Conservation (phyloP, 2,797 vertebrate genomes). For the Coregonus sp. region DNA sequence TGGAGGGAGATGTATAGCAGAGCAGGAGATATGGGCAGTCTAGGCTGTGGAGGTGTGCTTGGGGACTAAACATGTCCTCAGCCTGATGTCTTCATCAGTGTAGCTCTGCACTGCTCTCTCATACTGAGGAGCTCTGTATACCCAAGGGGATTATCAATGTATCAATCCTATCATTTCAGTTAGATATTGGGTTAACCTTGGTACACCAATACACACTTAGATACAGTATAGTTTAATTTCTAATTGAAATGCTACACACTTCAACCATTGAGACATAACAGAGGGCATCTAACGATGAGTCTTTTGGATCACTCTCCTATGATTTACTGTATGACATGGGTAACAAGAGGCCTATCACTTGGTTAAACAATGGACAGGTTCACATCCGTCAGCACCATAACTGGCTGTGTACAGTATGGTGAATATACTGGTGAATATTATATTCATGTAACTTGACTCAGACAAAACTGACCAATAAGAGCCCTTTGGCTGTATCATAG, state of each 20-base stretch:
- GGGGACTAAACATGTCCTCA: conserved; percentile 31
- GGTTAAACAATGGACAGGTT: background rate
- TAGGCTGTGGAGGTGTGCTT: background rate
- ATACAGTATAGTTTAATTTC: too few species aligned
- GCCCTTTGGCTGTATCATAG: conserved; percentile 56
- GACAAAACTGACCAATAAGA: conserved; percentile 70
- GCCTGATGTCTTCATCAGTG: conserved; percentile 35
- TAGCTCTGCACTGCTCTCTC: conserved; percentile 16
- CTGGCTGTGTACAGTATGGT: background rate
- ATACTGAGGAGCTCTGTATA: background rate
- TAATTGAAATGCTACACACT: too few species aligned
- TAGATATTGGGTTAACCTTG: background rate
- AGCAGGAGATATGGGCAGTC: background rate
- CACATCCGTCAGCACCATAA: background rate
- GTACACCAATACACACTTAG: background rate
- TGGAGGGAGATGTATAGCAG: conserved; percentile 13
- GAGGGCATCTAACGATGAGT: too few species aligned
- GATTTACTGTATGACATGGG: too few species aligned
- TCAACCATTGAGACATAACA: too few species aligned
- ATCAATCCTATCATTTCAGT: background rate
- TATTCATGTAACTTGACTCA: conserved; percentile 48
- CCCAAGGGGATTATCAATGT: background rate
- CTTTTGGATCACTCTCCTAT: too few species aligned
- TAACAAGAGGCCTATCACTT: too few species aligned
- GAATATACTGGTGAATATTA: background rate